Base-by-base conservation (phyloP, 2,113 vertebrate genomes). In the Paramisgurnus dabryanus region DNA sequence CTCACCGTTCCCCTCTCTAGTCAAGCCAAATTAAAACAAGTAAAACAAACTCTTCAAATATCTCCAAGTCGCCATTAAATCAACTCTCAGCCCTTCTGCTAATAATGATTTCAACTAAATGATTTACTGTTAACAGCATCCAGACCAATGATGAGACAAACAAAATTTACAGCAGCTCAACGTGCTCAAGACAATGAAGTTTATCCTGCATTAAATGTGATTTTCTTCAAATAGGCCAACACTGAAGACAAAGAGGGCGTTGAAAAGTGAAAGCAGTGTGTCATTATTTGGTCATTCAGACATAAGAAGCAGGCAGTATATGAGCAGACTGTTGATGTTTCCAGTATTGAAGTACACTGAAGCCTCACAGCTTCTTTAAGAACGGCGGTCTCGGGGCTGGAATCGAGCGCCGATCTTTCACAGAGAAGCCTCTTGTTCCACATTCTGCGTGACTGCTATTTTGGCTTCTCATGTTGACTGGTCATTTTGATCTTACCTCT, bases 1-100 rank as follows among this genome's bases (percentile, higher is more conserved):
- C 90, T 92, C 91, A 88, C 85, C 91, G 89, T 87, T 91, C 85
- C 81, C 90, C 90, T 92, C 27, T 92, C 91, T 91, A 91, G 90
- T 93, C 89, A 88, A 93, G 91, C 91, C 90, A 90, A 89, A 87
- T 90, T 87, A 45, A 83, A 86, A 80, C 85, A 88, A 85, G 79
- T 85, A 82, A 83, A 41, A 8, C 41, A 49, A 71, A 71, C 49
- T 50, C 27, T 39, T 71, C 22, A 49, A 67, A 67, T 22, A 18
- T 40, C 34, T 6, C 53, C 50, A 41, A 69, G 67, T n/a, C 34
- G 10, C 34, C 50, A 41, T 39, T 18, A 18, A 72, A 72, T 40
- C 2, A 50, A 57, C 55, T 57, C 40, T 47, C 15, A 67, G 22
- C 3, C 45, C n/a, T 39, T 41, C 39, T 55, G 4, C 13, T 40